These are phyloP conservation scores for Botia almorhae DNA, from an alignment of 2,797 vertebrate species.

Conservation along the genomic window DNA sequence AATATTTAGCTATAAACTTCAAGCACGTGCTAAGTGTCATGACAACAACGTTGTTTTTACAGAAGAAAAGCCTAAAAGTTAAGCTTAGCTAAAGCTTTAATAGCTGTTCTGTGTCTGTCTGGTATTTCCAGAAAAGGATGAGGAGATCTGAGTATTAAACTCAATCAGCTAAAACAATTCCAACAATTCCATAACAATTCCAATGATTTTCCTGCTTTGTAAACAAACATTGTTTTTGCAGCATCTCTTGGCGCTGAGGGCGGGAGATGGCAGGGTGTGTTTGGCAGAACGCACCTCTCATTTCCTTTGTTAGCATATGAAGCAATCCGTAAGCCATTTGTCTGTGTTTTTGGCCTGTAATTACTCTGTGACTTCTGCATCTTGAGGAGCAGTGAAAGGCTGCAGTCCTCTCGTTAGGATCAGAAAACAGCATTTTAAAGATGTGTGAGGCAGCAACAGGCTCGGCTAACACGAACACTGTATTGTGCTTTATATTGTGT, in stretches of 20 bases:
- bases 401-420: background rate
- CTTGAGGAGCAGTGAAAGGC: background rate
- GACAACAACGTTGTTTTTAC: too few relatives aligned
- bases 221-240: conserved; percentile 38
- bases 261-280: background rate
- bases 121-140: too few relatives aligned
- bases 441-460: background rate
- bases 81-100: too few relatives aligned
- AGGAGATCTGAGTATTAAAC: background rate
- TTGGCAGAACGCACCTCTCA: conserved; percentile 41
- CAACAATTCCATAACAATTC: conserved; percentile 40
- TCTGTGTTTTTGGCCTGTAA: conserved; percentile 17
- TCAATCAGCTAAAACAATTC: conserved; percentile 31
- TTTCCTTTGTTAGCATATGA: conserved; percentile 43
- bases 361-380: conserved; percentile 4
- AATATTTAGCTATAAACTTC: too few relatives aligned
- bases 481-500: background rate
- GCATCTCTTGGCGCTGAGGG: conserved; percentile 28
- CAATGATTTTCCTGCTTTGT: conserved; percentile 36
- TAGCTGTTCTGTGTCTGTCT: too few relatives aligned
- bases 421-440: background rate
- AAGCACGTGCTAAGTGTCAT: too few relatives aligned
- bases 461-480: background rate
- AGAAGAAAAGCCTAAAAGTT: too few relatives aligned
- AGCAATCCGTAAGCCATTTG: conserved; percentile 33